Evolutionary conservation across 92 coral and sea anemone species (phyloP), one percentile per base, ranked within the genome.

Genomic region (Bergia puertoricense): DNA sequence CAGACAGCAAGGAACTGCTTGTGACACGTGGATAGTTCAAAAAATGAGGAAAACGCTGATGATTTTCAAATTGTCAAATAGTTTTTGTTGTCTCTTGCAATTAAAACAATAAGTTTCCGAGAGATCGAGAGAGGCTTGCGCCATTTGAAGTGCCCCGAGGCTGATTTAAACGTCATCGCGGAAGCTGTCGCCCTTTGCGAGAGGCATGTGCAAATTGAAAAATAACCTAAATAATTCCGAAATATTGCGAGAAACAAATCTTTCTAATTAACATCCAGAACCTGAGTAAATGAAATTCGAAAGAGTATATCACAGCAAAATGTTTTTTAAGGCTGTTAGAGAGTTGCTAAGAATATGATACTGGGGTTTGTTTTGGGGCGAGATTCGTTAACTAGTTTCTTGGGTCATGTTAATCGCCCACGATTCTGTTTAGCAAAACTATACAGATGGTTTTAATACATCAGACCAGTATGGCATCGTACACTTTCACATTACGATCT

Each of bases 31-130:
- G 30, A 62, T 62, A 5, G 30, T 2, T 20, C 30, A 62, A 15
- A 7, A 30, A 54, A 11, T 11, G 59, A 51, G 74, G 11, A n/a
- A 38, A n/a, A 5, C 8, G 38, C 39, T 36, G 77, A 37, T 73
- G 43, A 9, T 73, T 73, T 73, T 73, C 77, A 73, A 23, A 39
- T 72, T 69, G 74, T n/a, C 74, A 69, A 69, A 38, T 18, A 0
- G 40, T 39, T 73, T 73, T 79, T 79, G 67, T 79, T 79, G 80
- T 76, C 66, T 46, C 43, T 79, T 48, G 41, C 22, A 50, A 79
- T 79, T 50, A 54, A 79, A 45, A n/a, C 51, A 42, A 4, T 23
- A 79, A 8, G 43, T 50, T 79, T 73, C 44, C 62, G 40, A 13
- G 82, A 30, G 67, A 15, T 44, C 77, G 15, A 16, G 30, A 30